phyloP scores from a whole-genome alignment of 1,140 invertebrate species.

The Leptopilina clavipes region DNA sequence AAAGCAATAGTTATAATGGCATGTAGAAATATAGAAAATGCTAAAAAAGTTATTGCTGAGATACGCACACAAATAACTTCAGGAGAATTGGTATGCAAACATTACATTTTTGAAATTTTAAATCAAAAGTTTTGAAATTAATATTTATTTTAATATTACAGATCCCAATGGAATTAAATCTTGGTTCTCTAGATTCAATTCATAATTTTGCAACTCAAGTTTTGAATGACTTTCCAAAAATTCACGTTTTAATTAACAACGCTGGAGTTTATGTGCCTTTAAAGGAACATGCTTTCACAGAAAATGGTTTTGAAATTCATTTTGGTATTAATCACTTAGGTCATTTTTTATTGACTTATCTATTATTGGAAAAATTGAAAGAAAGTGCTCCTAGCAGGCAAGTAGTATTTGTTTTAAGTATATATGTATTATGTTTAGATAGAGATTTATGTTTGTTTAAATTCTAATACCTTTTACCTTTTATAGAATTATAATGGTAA shows the following conservation, averaged over 20 bases:
- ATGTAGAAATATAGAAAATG: slow-evolving; percentile 80
- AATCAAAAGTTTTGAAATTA: too few relatives aligned
- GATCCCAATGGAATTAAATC: slow-evolving; percentile 83
- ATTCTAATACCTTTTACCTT: slow-evolving; percentile 37
- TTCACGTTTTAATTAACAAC: slow-evolving; percentile 87
- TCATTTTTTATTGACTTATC: slow-evolving; percentile 89
- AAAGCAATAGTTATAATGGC: slow-evolving; percentile 85
- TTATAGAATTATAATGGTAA: slow-evolving; percentile 76
- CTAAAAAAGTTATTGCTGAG: slow-evolving; percentile 77
- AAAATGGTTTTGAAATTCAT: slow-evolving; percentile 90
- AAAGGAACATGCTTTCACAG: slow-evolving; percentile 76
- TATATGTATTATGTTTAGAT: too few relatives aligned
- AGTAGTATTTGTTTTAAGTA: slow-evolving; percentile 42
- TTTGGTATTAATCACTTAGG: slow-evolving; percentile 88
- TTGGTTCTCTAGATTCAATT: slow-evolving; percentile 83
- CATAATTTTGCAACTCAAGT: slow-evolving; percentile 81
- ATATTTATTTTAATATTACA: slow-evolving; percentile 72
- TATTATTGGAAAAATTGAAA: slow-evolving; percentile 82
- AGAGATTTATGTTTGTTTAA: slow-evolving; percentile 33
- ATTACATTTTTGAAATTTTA: too few relatives aligned
- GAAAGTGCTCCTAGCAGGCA: slow-evolving; percentile 79
- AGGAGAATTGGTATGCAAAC: slow-evolving; percentile 77
- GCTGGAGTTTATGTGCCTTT: slow-evolving; percentile 80
- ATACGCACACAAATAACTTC: slow-evolving; percentile 76
- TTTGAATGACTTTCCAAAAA: slow-evolving; percentile 76